Conservation (phyloP, 2,113 vertebrate genomes). For the Regulus satrapa region DNA sequence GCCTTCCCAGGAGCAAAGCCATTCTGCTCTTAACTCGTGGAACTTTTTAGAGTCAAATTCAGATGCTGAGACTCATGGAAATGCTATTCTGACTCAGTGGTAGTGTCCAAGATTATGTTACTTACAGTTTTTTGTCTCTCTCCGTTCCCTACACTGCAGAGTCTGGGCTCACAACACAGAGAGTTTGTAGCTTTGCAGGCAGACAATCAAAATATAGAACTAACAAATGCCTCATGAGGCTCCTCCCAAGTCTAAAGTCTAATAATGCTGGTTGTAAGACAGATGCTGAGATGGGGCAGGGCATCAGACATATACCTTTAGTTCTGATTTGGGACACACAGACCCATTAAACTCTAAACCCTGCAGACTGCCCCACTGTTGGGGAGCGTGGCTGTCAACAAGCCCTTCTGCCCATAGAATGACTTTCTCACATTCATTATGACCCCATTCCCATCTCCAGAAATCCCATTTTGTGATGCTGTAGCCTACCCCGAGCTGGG, state of each 20-base stretch:
- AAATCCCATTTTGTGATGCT: not conserved
- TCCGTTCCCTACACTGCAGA: not conserved
- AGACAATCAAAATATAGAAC: not conserved
- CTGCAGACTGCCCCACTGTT: not conserved
- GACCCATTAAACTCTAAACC: not conserved
- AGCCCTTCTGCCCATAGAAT: not conserved
- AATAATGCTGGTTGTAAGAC: not conserved
- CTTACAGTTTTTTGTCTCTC: not conserved
- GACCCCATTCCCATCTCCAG: not conserved
- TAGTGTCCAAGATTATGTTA: not conserved
- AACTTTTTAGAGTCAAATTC: not conserved
- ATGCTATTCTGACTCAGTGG: not conserved
- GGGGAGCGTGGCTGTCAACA: fast-evolving
- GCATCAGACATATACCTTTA: fast-evolving
- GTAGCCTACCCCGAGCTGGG: not conserved
- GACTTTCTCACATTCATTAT: not conserved
- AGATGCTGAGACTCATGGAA: not conserved
- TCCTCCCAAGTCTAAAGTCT: not conserved
- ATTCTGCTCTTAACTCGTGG: not conserved
- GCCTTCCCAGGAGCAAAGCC: not conserved
- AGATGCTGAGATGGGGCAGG: not conserved
- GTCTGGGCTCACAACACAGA: not conserved
- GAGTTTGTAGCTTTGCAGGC: not conserved
- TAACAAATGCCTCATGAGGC: not conserved
- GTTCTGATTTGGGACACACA: not conserved